phyloP scores from a whole-genome alignment of 1,140 invertebrate genomes.

The Oreohelix idahoensis region DNA sequence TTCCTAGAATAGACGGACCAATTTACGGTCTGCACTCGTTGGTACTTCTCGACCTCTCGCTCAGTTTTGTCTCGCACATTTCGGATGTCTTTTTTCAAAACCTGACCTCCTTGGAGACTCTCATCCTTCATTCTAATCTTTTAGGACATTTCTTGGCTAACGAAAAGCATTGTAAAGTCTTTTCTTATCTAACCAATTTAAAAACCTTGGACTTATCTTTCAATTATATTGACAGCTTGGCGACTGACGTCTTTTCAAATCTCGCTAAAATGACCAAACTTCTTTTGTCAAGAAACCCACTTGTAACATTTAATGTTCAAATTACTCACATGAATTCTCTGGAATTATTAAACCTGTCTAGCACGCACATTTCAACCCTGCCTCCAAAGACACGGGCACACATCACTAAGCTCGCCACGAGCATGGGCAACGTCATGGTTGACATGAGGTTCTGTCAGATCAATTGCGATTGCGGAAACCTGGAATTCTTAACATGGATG shows the following conservation, averaged over 20 bases:
- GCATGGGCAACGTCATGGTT: constrained; percentile 16
- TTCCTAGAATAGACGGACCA: constrained; percentile 38
- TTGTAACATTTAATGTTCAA: constrained; percentile 30
- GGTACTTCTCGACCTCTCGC: constrained; percentile 9
- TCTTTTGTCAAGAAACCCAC: constrained; percentile 38
- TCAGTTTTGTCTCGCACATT: constrained; percentile 36
- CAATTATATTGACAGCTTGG: constrained; percentile 43
- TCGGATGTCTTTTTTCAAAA: constrained; percentile 41
- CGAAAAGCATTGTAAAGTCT: background rate
- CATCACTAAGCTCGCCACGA: background rate
- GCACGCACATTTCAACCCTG: constrained; percentile 36
- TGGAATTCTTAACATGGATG: constrained; percentile 50
- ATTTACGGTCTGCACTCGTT: constrained; percentile 33
- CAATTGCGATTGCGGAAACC: constrained; percentile 48
- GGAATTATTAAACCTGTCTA: constrained; percentile 38
- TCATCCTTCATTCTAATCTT: constrained; percentile 31
- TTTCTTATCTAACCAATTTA: constrained; percentile 33
- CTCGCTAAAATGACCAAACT: constrained; percentile 32
- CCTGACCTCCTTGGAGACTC: background rate
- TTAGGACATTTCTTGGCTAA: constrained; percentile 18
- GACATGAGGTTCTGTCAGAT: constrained; percentile 41
- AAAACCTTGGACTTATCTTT: constrained; percentile 42
- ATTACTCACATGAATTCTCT: constrained; percentile 42
- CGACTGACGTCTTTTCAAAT: constrained; percentile 20
- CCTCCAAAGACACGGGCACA: background rate